Percentiles rank a stretch among this genome's conserved stretches.
These are phyloP conservation scores for Gouania willdenowi DNA, from an alignment of 2,797 vertebrate genomes.

Conservation along the genomic window DNA sequence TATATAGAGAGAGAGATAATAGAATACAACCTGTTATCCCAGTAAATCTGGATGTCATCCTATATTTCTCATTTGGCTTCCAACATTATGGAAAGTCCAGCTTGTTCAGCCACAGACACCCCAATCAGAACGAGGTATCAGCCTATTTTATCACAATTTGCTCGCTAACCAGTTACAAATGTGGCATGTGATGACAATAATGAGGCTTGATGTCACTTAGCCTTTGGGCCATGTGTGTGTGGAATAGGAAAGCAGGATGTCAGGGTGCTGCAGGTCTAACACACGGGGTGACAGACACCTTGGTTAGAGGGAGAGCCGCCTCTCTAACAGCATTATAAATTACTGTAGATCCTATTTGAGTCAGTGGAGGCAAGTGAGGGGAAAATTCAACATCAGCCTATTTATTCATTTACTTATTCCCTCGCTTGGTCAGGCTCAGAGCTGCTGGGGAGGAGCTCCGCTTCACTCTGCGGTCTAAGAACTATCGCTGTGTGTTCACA, in stretches of 20 bases:
- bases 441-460: constrained; percentile 44
- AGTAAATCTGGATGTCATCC: constrained; percentile 1
- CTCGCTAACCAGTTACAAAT: constrained; percentile 91
- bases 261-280: constrained; percentile 56
- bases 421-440: constrained; percentile 47
- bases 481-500: constrained; percentile 67
- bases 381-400: constrained; percentile 76
- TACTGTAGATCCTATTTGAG: constrained; percentile 79
- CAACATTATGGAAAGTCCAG: constrained; percentile 63
- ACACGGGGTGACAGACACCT: constrained; percentile 73
- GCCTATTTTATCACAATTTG: constrained; percentile 92
- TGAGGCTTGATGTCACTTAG: constrained; percentile 92
- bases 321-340: constrained; percentile 77
- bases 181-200: constrained; percentile 95
- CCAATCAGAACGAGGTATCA: constrained; percentile 68
- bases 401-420: constrained; percentile 79
- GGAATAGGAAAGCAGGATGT: constrained; percentile 81
- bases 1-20: too few relatives aligned
- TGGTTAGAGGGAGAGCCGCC: constrained; percentile 61
- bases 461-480: constrained; percentile 46
- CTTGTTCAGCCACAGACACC: constrained; percentile 65
- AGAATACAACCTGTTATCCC: not conserved
- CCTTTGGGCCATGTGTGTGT: constrained; percentile 77
- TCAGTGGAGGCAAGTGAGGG: constrained; percentile 75
- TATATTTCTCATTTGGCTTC: constrained; percentile 17